Evolutionary conservation across 1,140 invertebrate species (phyloP).

Genomic region (Metopolophium dirhodum): DNA sequence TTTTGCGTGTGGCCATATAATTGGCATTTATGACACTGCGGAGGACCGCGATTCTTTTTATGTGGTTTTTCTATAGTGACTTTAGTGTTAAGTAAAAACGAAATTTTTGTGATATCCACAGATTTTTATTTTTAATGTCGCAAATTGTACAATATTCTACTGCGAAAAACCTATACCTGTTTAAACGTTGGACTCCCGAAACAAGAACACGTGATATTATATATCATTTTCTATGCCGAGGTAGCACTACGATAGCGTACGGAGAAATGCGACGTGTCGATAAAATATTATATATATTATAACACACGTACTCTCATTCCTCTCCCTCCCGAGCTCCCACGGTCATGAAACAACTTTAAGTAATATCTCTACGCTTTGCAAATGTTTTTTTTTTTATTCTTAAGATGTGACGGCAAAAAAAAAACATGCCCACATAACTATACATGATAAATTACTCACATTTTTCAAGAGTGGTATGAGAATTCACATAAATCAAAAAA

Average conservation of each 20-base stretch:
- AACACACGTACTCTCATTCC: neutral
- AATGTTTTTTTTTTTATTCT: neutral
- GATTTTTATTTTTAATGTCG: neutral
- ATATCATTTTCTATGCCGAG: neutral
- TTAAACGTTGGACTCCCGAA: too few relatives aligned
- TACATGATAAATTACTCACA: neutral
- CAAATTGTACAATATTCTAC: neutral
- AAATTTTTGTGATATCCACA: too few relatives aligned
- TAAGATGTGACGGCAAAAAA: neutral
- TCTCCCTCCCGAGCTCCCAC: too few relatives aligned
- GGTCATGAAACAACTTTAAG: neutral
- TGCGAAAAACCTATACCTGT: too few relatives aligned
- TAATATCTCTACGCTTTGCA: neutral
- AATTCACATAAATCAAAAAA: constrained; percentile 11
- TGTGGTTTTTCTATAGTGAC: too few relatives aligned
- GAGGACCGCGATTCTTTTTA: too few relatives aligned
- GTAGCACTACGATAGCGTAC: neutral
- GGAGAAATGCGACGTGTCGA: neutral
- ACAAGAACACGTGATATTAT: too few relatives aligned
- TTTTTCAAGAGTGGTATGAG: neutral
- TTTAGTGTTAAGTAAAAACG: too few relatives aligned
- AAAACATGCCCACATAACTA: neutral
- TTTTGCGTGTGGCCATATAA: too few relatives aligned
- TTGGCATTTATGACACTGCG: too few relatives aligned
- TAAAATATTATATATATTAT: constrained; percentile 9